A percentile compares a stretch with the other conserved stretches of the same genome.
Evolutionary conservation across 1,140 invertebrate genomes (phyloP).

Genomic region (Cyclina sinensis): DNA sequence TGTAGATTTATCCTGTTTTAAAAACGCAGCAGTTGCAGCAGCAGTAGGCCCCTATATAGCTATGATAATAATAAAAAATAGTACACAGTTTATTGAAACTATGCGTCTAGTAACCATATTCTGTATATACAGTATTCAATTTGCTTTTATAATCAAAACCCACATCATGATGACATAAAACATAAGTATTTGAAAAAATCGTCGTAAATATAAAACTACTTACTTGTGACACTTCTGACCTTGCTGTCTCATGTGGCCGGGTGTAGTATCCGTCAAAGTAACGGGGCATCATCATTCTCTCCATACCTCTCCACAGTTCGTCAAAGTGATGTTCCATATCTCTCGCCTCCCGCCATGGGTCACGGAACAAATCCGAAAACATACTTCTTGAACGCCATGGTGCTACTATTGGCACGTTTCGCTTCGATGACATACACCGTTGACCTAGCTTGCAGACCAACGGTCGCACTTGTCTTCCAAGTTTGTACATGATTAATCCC

Average conservation of each 20-base stretch:
- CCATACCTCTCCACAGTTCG: background rate
- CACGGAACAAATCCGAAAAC: conserved; percentile 10
- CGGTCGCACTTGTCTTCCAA: background rate
- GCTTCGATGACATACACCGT: background rate
- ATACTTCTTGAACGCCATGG: background rate
- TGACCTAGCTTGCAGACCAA: background rate
- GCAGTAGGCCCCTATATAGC: too few relatives aligned
- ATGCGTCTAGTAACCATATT: too few relatives aligned
- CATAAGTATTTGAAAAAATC: too few relatives aligned
- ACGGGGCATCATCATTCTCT: conserved; percentile 4
- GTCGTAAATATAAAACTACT: too few relatives aligned
- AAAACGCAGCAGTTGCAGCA: too few relatives aligned
- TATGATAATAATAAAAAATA: too few relatives aligned
- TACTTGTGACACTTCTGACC: conserved; percentile 30
- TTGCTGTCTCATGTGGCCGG: background rate
- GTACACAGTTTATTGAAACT: too few relatives aligned
- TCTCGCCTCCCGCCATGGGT: background rate
- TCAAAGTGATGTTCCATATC: background rate
- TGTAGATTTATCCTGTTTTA: too few relatives aligned
- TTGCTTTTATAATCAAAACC: too few relatives aligned
- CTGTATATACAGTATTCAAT: too few relatives aligned
- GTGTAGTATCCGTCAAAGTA: background rate
- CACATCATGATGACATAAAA: too few relatives aligned
- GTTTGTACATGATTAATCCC: background rate
- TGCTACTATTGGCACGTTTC: conserved; percentile 1